A percentile compares a stretch with the other conserved stretches of the same genome.
Conservation (phyloP, 2,113 vertebrate genomes). For the Symphodus melops region DNA sequence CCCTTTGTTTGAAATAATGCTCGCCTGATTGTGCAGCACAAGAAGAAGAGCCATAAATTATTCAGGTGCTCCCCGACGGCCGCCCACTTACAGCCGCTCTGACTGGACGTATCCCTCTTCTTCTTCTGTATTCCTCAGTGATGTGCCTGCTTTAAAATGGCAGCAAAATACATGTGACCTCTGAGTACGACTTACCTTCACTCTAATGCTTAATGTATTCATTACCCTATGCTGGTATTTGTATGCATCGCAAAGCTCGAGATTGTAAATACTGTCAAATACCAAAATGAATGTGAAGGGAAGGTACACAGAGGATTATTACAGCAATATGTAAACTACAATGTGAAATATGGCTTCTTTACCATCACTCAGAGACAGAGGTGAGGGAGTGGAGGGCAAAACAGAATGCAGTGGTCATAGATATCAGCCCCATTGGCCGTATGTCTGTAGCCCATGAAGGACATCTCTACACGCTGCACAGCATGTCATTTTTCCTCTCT, state of each 20-base stretch:
- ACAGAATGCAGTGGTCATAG: slow-evolving; percentile 62
- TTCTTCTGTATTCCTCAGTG: slow-evolving; percentile 45
- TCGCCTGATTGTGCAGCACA: slow-evolving; percentile 65
- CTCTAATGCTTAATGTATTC: slow-evolving; percentile 77
- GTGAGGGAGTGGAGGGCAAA: slow-evolving; percentile 28
- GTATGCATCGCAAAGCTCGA: slow-evolving; percentile 28
- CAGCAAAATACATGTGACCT: slow-evolving; percentile 71
- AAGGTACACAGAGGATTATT: slow-evolving; percentile 59
- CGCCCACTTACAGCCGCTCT: slow-evolving; percentile 67
- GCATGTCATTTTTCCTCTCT: slow-evolving; percentile 55
- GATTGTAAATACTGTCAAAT: slow-evolving; percentile 64
- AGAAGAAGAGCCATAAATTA: slow-evolving; percentile 74
- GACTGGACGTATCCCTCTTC: slow-evolving; percentile 60
- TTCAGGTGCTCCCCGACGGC: slow-evolving; percentile 69
- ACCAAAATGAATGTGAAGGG: slow-evolving; percentile 62
- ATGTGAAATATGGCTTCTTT: slow-evolving; percentile 44
- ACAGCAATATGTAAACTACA: slow-evolving; percentile 66
- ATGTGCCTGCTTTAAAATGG: slow-evolving; percentile 68
- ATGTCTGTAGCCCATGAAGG: slow-evolving; percentile 68
- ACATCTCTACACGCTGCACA: slow-evolving; percentile 54
- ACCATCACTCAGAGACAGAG: slow-evolving; percentile 27
- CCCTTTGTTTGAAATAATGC: slow-evolving; percentile 68
- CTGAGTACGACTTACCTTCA: slow-evolving; percentile 59
- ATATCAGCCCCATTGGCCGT: slow-evolving; percentile 67
- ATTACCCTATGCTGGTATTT: slow-evolving; percentile 48